These are phyloP conservation scores for Poicephalus gulielmi DNA, from an alignment of 2,113 vertebrate species.

Conservation along the genomic window DNA sequence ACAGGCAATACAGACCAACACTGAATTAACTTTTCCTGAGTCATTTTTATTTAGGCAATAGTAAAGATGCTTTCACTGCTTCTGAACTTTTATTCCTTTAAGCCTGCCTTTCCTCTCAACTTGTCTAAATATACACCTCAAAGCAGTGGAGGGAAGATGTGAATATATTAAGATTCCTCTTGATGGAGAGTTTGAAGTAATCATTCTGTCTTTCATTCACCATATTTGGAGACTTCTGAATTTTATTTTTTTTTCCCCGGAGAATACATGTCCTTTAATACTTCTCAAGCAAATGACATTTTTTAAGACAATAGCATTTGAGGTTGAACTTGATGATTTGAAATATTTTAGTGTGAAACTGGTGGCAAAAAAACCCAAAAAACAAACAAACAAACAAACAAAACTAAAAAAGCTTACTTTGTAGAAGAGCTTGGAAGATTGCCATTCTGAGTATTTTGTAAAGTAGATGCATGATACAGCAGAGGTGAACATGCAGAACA, in stretches of 20 bases:
- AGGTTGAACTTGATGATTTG: not conserved
- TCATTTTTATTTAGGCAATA: not conserved
- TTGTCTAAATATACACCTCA: not conserved
- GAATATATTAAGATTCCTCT: not conserved
- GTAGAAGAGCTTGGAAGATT: not conserved
- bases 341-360: not conserved
- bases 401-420: accelerated
- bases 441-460: not conserved
- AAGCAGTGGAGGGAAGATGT: not conserved
- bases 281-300: not conserved
- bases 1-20: not conserved
- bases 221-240: not conserved
- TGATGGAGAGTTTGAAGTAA: not conserved
- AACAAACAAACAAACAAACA: not conserved
- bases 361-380: not conserved
- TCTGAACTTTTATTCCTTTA: not conserved
- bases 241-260: not conserved
- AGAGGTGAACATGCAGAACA: not conserved
- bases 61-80: not conserved
- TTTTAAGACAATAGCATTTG: not conserved
- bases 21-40: not conserved
- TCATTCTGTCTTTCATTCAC: not conserved
- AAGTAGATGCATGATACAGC: not conserved
- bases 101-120: not conserved
- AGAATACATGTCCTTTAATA: not conserved